Conservation (phyloP, 1,140 invertebrate species). For the Bilobella aurantiaca region DNA sequence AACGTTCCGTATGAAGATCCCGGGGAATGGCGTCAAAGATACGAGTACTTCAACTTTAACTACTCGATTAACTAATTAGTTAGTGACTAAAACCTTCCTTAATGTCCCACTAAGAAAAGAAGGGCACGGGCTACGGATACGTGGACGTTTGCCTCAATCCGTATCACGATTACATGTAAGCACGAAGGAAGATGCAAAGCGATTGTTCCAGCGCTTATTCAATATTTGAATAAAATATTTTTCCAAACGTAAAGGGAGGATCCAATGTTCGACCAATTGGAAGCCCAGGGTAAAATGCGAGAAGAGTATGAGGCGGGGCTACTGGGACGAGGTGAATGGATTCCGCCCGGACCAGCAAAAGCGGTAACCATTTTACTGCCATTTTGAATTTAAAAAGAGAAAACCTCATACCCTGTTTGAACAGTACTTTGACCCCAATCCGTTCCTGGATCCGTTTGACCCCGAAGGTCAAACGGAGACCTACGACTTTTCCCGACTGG, state of each 20-base stretch:
- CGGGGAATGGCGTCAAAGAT: constrained; percentile 22
- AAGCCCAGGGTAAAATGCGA: constrained; percentile 15
- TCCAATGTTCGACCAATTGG: constrained; percentile 22
- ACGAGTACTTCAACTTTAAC: constrained; percentile 9
- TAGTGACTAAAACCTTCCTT: background rate
- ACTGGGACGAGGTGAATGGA: constrained; percentile 11
- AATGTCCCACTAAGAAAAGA: constrained; percentile 15
- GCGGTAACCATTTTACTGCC: background rate
- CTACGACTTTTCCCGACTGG: constrained; percentile 25
- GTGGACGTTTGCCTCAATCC: constrained; percentile 22
- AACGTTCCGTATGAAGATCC: constrained; percentile 29
- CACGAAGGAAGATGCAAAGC: background rate
- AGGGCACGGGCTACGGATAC: constrained; percentile 32
- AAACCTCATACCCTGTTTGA: too few species aligned
- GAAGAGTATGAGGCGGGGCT: constrained; percentile 21
- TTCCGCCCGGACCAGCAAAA: constrained; percentile 15
- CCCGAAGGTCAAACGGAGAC: constrained; percentile 25
- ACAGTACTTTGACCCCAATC: constrained; percentile 33
- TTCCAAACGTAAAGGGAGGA: constrained; percentile 16
- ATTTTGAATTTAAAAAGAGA: too few species aligned
- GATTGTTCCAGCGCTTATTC: too few species aligned
- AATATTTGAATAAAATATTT: too few species aligned
- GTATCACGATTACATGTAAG: constrained; percentile 26
- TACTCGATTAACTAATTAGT: too few species aligned
- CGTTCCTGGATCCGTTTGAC: constrained; percentile 22